Percentiles rank a stretch among this genome's conserved stretches.
phyloP scores from a whole-genome alignment of 2,888 invertebrate species.

The Stictocephala bisonia region DNA sequence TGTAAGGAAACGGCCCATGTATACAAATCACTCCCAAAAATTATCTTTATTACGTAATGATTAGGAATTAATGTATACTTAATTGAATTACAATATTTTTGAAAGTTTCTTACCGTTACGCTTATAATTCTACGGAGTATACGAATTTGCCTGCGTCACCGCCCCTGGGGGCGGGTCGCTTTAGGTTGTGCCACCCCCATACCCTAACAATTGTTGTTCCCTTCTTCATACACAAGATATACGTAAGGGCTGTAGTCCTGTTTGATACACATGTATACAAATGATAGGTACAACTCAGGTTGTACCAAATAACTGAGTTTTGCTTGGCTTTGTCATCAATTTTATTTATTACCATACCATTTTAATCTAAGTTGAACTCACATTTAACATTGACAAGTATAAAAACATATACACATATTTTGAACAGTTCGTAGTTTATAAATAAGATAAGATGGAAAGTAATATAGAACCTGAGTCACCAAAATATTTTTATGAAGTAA shows the following conservation, averaged over 20 bases:
- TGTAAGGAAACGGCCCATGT: conserved; percentile 35
- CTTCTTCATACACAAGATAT: conserved; percentile 32
- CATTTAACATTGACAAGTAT: no score
- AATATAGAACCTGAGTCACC: no score
- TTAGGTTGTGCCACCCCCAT: no score
- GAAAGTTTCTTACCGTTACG: conserved; percentile 32
- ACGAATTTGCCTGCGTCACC: conserved; percentile 29
- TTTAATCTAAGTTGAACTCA: no score
- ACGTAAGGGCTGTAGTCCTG: conserved; percentile 28
- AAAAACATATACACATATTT: no score
- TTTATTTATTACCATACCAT: no score
- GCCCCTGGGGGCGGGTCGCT: no score
- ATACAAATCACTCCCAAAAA: conserved; percentile 36
- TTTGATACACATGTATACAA: conserved; percentile 43
- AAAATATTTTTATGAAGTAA: no score
- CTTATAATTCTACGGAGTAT: conserved; percentile 25
- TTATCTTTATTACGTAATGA: conserved; percentile 28
- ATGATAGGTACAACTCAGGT: conserved; percentile 21
- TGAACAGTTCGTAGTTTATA: no score
- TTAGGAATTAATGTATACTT: conserved; percentile 31
- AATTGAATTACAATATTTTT: conserved; percentile 35
- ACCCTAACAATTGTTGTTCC: neutral
- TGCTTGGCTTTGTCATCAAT: conserved; percentile 27
- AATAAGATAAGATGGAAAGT: no score
- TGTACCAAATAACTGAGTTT: neutral